These are phyloP conservation scores for Erithacus rubecula DNA, from an alignment of 2,797 vertebrate genomes.

Conservation along the genomic window DNA sequence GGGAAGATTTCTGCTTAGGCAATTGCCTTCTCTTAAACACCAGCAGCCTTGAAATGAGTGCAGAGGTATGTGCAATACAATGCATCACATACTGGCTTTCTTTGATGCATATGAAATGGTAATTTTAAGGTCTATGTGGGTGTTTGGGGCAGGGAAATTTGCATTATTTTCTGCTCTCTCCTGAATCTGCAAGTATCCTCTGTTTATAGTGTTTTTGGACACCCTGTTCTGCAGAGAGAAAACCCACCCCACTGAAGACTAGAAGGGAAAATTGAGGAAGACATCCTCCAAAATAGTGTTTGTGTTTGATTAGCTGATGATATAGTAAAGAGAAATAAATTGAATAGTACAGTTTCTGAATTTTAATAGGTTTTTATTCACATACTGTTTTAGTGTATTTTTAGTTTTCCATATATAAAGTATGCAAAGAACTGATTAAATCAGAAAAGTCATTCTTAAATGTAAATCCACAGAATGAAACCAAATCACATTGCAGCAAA, in stretches of 20 bases:
- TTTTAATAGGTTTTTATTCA: conserved; percentile 40
- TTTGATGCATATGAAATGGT: neutral
- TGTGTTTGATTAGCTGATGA: neutral
- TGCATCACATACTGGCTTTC: neutral
- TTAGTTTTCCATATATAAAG: conserved; percentile 14
- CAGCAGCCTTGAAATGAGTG: neutral
- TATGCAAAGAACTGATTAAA: conserved; percentile 15
- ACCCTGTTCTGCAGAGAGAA: neutral
- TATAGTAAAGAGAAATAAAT: conserved; percentile 8
- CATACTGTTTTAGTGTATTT: neutral
- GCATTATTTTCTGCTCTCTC: neutral
- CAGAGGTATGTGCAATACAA: neutral
- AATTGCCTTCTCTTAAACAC: neutral
- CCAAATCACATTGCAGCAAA: neutral
- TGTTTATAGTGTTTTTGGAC: neutral
- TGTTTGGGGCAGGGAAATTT: neutral
- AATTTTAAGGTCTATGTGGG: neutral
- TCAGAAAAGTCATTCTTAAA: neutral
- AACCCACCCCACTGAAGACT: neutral
- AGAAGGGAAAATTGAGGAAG: neutral
- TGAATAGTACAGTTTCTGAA: conserved; percentile 4
- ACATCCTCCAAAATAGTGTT: neutral
- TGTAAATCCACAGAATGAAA: neutral
- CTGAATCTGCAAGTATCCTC: neutral
- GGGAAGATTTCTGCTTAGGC: neutral